Conservation (phyloP, 2,888 invertebrate genomes). For the Dasypogon diadema region DNA sequence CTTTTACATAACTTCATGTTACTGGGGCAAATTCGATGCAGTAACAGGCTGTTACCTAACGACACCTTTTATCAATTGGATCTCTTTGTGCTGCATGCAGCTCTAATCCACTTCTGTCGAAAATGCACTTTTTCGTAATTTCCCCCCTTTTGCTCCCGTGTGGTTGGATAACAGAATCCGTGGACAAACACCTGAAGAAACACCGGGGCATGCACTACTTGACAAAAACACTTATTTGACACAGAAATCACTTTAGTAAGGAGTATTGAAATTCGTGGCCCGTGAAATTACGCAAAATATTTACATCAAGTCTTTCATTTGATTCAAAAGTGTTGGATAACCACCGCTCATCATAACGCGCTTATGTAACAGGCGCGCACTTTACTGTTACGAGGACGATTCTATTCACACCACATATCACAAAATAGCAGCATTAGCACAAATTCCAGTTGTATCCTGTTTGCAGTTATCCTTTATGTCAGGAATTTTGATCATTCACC, state of each 20-base stretch:
- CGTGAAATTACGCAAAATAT: slow-evolving; percentile 36
- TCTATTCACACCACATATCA: not conserved
- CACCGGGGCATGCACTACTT: too few species aligned
- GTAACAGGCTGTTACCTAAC: slow-evolving; percentile 9
- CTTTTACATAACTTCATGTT: slow-evolving; percentile 7
- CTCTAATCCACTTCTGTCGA: not conserved
- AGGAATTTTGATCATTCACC: not conserved
- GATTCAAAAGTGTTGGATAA: slow-evolving; percentile 54
- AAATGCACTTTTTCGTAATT: not conserved
- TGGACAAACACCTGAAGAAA: too few species aligned
- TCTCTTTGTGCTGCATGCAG: not conserved
- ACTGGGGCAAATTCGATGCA: not conserved
- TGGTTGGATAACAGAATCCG: too few species aligned
- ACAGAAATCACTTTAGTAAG: too few species aligned
- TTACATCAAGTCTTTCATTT: slow-evolving; percentile 31
- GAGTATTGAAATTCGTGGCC: not conserved
- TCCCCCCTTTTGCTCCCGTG: too few species aligned
- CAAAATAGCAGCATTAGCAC: not conserved
- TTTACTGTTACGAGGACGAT: slow-evolving; percentile 48
- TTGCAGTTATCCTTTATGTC: slow-evolving; percentile 11
- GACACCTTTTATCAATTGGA: not conserved
- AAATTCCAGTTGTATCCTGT: not conserved
- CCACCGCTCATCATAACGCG: slow-evolving; percentile 58
- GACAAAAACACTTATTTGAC: too few species aligned
- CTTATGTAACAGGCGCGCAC: slow-evolving; percentile 60